phyloP scores from a whole-genome alignment of 2,888 invertebrate species.

The Watsonalla cultraria region DNA sequence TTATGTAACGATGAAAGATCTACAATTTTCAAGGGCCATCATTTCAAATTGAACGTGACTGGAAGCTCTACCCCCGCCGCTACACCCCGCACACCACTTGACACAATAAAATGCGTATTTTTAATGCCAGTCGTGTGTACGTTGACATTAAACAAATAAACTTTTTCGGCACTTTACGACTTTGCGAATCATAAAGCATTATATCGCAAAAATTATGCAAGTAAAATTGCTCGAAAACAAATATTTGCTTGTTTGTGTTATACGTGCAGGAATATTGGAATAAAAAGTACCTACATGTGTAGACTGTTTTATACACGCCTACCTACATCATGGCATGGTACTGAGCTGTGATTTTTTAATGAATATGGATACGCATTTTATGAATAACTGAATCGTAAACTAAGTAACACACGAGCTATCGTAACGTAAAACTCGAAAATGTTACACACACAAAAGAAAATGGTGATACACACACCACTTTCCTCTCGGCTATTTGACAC shows the following conservation, averaged over 20 bases:
- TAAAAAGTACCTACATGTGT: not conserved
- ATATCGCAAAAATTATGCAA: not conserved
- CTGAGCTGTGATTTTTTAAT: no score
- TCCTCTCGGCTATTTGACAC: not conserved
- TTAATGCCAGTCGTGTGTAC: not conserved
- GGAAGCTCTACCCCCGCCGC: constrained; percentile 10
- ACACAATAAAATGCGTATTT: constrained; percentile 19
- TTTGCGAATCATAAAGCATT: not conserved
- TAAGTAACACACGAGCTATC: no score
- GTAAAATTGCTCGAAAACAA: not conserved
- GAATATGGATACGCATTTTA: no score
- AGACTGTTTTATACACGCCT: no score
- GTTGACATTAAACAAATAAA: constrained; percentile 12
- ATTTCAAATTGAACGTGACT: constrained; percentile 29
- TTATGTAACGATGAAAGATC: constrained; percentile 3
- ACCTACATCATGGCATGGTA: no score
- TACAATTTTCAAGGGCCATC: constrained; percentile 21
- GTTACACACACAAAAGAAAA: not conserved
- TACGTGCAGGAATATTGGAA: not conserved
- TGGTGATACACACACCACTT: not conserved
- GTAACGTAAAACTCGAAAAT: no score
- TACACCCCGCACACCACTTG: constrained; percentile 13
- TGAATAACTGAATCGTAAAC: no score
- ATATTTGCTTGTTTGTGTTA: not conserved
- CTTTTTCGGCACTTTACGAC: constrained; percentile 2